These are phyloP conservation scores for Neoarius graeffei DNA, from an alignment of 2,113 vertebrate species.

Conservation along the genomic window DNA sequence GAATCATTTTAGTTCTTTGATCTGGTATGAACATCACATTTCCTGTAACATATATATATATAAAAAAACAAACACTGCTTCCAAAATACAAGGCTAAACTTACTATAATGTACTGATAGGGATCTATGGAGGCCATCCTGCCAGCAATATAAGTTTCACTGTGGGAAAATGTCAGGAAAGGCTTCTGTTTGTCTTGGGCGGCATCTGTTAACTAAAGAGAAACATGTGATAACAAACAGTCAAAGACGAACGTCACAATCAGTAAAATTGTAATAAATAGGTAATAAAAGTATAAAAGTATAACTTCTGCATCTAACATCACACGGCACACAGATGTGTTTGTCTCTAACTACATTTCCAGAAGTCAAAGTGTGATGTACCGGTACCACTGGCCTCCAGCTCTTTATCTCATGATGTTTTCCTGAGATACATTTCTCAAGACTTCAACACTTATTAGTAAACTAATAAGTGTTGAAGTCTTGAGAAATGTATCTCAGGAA, in stretches of 20 bases:
- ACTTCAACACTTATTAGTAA: not conserved
- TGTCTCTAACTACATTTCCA: not conserved
- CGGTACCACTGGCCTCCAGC: too few species aligned
- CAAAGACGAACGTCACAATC: not conserved
- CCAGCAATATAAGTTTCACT: not conserved
- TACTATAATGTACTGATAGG: conserved; percentile 90
- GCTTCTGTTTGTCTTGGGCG: conserved; percentile 22
- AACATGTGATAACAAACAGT: not conserved
- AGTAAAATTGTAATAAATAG: not conserved
- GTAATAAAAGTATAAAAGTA: not conserved
- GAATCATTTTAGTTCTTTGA: not conserved
- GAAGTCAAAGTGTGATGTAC: not conserved
- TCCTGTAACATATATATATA: not conserved
- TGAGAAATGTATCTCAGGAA: not conserved
- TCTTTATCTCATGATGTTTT: not conserved
- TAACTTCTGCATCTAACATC: not conserved
- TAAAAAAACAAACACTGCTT: not conserved
- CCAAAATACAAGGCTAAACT: conserved; percentile 63
- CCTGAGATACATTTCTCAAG: not conserved
- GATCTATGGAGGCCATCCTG: conserved; percentile 86
- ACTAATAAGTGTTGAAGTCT: not conserved
- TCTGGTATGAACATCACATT: not conserved
- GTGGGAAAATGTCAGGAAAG: conserved; percentile 34
- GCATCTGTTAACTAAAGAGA: conserved; percentile 38
- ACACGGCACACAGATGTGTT: too few species aligned